Percentiles rank a stretch among this genome's conserved stretches.
Evolutionary conservation across 2,888 invertebrate species (phyloP).

Genomic region (Synergus laeviventris): DNA sequence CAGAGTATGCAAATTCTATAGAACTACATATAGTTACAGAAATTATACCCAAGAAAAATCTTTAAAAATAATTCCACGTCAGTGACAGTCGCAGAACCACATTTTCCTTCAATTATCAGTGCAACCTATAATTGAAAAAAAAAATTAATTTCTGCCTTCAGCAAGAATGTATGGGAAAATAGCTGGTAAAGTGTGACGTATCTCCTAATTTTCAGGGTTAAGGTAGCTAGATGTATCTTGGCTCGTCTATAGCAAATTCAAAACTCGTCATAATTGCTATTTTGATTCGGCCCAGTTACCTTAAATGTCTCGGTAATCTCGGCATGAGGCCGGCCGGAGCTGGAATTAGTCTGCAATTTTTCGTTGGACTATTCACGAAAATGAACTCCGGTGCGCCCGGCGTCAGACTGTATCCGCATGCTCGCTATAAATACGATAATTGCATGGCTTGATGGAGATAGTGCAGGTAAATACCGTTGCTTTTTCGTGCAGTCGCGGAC

Average conservation of each 20-base stretch:
- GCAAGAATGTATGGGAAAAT: conserved; percentile 1
- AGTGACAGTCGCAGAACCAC: not conserved
- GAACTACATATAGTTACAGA: not conserved
- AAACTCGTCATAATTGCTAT: conserved; percentile 8
- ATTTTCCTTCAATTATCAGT: conserved; percentile 3
- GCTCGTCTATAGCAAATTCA: not conserved
- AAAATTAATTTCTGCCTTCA: conserved; percentile 1
- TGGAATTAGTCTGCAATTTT: conserved; percentile 39
- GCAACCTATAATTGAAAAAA: not conserved
- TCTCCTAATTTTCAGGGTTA: not conserved
- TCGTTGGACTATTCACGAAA: conserved; percentile 39
- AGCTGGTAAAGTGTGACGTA: not conserved
- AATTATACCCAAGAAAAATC: not conserved
- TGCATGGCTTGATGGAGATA: conserved; percentile 58
- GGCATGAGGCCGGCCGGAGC: not conserved
- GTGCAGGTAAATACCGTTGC: conserved; percentile 53
- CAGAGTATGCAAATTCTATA: not conserved
- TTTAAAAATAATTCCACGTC: not conserved
- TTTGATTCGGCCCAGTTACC: conserved; percentile 31
- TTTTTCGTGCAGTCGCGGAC: conserved; percentile 38
- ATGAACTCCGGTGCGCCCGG: conserved; percentile 33
- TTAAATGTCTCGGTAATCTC: conserved; percentile 30
- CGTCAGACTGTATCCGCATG: conserved; percentile 44
- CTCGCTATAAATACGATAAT: conserved; percentile 61
- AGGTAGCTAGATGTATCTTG: not conserved